phyloP scores from a whole-genome alignment of 2,113 vertebrate species.

The Leucoraja erinaceus region DNA sequence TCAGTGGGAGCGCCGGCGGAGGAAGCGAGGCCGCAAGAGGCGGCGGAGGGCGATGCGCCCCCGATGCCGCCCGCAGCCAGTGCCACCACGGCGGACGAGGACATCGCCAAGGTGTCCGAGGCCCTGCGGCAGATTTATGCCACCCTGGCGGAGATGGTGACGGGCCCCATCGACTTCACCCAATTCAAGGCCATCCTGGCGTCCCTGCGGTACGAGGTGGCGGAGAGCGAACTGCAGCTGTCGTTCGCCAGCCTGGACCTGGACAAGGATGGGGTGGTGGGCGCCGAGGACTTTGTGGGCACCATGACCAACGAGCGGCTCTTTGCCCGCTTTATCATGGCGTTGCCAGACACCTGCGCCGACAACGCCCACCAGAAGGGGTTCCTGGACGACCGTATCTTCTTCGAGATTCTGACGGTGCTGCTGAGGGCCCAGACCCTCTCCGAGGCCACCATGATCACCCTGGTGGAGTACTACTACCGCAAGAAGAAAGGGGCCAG shows the following conservation, averaged over 20 bases:
- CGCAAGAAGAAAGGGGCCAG: conserved; percentile 15
- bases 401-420: not conserved
- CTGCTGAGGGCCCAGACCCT: not conserved
- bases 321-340: not conserved
- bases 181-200: not conserved
- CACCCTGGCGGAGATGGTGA: not conserved
- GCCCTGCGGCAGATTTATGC: not conserved
- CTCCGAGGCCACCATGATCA: not conserved
- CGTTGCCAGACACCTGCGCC: not conserved
- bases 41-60: not conserved
- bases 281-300: not conserved
- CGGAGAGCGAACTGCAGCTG: no score
- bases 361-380: not conserved
- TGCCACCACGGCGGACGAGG: no score
- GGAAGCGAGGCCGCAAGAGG: not conserved
- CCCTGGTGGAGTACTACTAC: not conserved
- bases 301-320: not conserved
- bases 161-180: not conserved
- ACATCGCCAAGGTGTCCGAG: not conserved
- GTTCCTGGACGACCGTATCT: not conserved
- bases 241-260: not conserved
- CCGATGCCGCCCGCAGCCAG: no score
- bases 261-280: not conserved
- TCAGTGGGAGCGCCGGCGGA: not conserved
- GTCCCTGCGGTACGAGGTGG: no score